Conservation (phyloP, 2,797 vertebrate genomes). For the Parauchenoglanis punctatus region DNA sequence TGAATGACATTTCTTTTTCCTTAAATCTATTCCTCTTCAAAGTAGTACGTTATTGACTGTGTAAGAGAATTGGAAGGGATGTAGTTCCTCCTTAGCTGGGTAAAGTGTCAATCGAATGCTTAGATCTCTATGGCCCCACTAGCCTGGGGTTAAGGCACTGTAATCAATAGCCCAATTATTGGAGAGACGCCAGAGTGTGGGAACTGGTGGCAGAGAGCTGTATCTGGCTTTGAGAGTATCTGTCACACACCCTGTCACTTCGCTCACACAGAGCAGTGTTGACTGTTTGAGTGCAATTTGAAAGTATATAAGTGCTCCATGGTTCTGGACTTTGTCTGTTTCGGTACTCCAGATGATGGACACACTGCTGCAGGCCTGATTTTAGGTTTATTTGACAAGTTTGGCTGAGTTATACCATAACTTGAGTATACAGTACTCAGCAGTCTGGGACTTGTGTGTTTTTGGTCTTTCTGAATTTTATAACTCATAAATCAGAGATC, state of each 20-base stretch:
- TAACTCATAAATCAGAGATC: background rate
- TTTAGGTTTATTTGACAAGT: slow-evolving; percentile 46
- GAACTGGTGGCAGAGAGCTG: slow-evolving; percentile 5
- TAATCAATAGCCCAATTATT: slow-evolving; percentile 65
- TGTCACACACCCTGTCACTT: slow-evolving; percentile 30
- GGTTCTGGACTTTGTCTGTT: slow-evolving; percentile 41
- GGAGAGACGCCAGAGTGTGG: slow-evolving; percentile 35
- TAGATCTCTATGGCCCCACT: slow-evolving; percentile 60
- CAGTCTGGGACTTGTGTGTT: background rate
- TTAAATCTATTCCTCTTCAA: background rate
- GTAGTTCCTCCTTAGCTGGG: slow-evolving; percentile 61
- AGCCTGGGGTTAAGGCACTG: slow-evolving; percentile 57
- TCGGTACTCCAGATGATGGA: background rate
- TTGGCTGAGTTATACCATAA: background rate
- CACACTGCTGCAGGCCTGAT: slow-evolving; percentile 35
- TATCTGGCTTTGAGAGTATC: slow-evolving; percentile 8
- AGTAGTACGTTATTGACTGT: background rate
- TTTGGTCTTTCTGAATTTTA: slow-evolving; percentile 21
- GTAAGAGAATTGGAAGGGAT: slow-evolving; percentile 4
- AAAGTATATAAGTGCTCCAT: slow-evolving; percentile 16
- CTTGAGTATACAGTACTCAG: background rate
- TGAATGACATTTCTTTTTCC: too few species aligned
- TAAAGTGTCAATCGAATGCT: slow-evolving; percentile 71
- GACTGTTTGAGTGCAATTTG: slow-evolving; percentile 18
- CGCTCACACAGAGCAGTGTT: slow-evolving; percentile 20